A percentile compares a stretch with the other conserved stretches of the same genome.
These are phyloP conservation scores for Lithophane socia DNA, from an alignment of 2,888 invertebrate genomes.

Conservation along the genomic window DNA sequence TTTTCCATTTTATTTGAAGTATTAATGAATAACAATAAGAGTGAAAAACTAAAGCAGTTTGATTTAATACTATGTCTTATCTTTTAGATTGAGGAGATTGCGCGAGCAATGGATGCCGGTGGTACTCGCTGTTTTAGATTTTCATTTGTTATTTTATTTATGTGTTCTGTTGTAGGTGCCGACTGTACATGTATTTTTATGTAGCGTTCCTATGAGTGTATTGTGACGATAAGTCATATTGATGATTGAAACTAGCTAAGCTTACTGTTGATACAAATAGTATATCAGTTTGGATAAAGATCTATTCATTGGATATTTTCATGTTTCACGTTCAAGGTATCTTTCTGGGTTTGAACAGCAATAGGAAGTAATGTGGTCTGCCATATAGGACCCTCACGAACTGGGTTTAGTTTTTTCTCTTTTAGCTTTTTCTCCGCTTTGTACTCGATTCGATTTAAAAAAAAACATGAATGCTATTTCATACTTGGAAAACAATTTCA, in stretches of 20 bases:
- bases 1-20: slow-evolving; percentile 88
- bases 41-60: slow-evolving; percentile 84
- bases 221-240: not conserved
- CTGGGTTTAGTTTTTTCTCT: not conserved
- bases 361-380: not conserved
- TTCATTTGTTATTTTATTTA: slow-evolving; percentile 61
- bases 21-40: slow-evolving; percentile 88
- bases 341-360: not conserved
- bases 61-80: slow-evolving; percentile 84
- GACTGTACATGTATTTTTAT: slow-evolving; percentile 22
- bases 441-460: not conserved
- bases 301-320: not conserved
- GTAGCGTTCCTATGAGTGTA: slow-evolving; percentile 12
- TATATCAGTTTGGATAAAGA: not conserved
- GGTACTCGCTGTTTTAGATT: slow-evolving; percentile 57
- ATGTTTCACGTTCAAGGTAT: not conserved
- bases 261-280: not conserved
- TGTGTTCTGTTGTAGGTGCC: slow-evolving; percentile 37
- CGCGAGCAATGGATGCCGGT: slow-evolving; percentile 52
- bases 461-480: not conserved
- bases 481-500: too few species aligned
- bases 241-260: not conserved
- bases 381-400: not conserved
- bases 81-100: slow-evolving; percentile 75
- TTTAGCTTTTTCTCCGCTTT: not conserved